Evolutionary conservation across 1,140 invertebrate species (phyloP), one percentile per base, ranked within the genome.

Genomic region (Pectinophora gossypiella): DNA sequence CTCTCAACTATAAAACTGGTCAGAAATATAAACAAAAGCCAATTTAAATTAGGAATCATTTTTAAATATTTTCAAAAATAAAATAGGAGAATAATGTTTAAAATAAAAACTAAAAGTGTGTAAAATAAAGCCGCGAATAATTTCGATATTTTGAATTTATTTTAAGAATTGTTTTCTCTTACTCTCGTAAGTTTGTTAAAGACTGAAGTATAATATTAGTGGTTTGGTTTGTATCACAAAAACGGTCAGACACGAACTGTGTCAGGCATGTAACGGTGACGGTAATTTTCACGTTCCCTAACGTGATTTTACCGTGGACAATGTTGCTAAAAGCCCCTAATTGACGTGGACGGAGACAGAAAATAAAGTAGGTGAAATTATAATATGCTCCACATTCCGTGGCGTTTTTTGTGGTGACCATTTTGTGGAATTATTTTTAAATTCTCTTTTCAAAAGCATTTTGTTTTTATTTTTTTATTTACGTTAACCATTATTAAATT

Each of bases 31-130:
- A 44, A 4, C 7, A 20, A 1, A 6, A 40, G 1, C 36, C 3
- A 44, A 44, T 44, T 44, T n/a, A 19, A 20, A 20, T 44, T 44
- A 20, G 16, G 19, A 44, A 44, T 20, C 18, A 44, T 44, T 44
- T 44, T 21, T 4, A 44, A 40, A 16, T n/a, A n/a, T n/a, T n/a
- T n/a, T 2, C 16, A 16, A 15, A 40, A 40, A 40, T 9, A 1
- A n/a, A n/a, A n/a, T n/a, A n/a, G n/a, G n/a, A n/a, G n/a, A n/a
- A n/a, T n/a, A n/a, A n/a, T n/a, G n/a, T n/a, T n/a, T n/a, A n/a
- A n/a, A n/a, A n/a, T n/a, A n/a, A n/a, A n/a, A n/a, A n/a, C n/a
- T n/a, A n/a, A n/a, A n/a, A n/a, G n/a, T n/a, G n/a, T n/a, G n/a
- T n/a, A n/a, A n/a, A n/a, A n/a, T n/a, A n/a, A n/a, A n/a, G n/a